Percentiles rank a stretch among this genome's conserved stretches.
phyloP scores from a whole-genome alignment of 2,113 vertebrate genomes.

The Dromiciops gliroides region DNA sequence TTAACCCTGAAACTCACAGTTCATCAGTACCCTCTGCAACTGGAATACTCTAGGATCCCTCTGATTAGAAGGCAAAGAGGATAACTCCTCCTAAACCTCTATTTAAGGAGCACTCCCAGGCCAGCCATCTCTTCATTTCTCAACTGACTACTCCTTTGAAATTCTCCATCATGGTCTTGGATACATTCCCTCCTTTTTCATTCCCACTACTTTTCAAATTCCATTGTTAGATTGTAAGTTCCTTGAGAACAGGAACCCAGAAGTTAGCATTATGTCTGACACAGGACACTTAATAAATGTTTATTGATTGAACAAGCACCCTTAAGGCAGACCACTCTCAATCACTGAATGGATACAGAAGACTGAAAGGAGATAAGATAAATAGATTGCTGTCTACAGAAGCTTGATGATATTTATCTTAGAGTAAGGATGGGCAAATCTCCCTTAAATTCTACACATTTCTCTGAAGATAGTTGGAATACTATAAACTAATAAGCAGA shows the following conservation, averaged over 20 bases:
- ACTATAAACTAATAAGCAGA: slow-evolving; percentile 66
- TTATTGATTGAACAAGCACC: not conserved
- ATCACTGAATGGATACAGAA: slow-evolving; percentile 9
- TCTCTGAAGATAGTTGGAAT: slow-evolving; percentile 30
- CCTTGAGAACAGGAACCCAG: not conserved
- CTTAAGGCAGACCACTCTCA: slow-evolving; percentile 28
- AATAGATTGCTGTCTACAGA: slow-evolving; percentile 25
- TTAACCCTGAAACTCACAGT: not conserved
- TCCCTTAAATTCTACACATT: slow-evolving; percentile 20
- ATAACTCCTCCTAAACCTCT: not conserved
- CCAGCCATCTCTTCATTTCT: not conserved
- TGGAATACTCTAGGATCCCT: not conserved
- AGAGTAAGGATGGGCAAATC: slow-evolving; percentile 54
- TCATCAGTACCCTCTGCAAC: not conserved
- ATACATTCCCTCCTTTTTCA: not conserved
- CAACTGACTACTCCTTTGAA: not conserved
- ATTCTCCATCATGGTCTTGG: not conserved
- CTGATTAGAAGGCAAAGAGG: not conserved
- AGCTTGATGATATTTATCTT: slow-evolving; percentile 49
- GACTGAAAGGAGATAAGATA: not conserved
- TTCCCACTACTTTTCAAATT: not conserved
- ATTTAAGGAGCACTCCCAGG: not conserved
- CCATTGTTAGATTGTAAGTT: not conserved
- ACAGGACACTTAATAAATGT: not conserved
- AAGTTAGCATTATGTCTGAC: not conserved